These are phyloP conservation scores for Macrobrachium nipponense DNA, from an alignment of 1,140 invertebrate genomes.

Conservation along the genomic window DNA sequence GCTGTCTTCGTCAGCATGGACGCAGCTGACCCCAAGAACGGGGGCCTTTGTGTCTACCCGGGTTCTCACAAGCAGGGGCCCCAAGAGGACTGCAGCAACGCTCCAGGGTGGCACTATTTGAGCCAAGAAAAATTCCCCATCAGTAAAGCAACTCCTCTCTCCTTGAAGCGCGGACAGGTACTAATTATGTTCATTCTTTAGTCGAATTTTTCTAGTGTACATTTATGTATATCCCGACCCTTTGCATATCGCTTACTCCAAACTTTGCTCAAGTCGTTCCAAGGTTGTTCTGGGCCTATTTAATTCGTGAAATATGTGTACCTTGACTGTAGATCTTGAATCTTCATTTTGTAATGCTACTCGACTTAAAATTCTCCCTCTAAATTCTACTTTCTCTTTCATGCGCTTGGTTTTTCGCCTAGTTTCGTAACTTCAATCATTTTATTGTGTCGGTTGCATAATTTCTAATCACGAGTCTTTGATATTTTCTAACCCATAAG, in stretches of 20 bases:
- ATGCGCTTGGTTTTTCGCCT: not conserved
- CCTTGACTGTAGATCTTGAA: too few relatives aligned
- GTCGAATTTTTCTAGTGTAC: too few relatives aligned
- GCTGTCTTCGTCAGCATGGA: slow-evolving; percentile 76
- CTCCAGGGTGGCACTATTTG: slow-evolving; percentile 62
- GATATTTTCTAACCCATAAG: too few relatives aligned
- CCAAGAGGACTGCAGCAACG: slow-evolving; percentile 69
- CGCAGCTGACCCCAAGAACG: slow-evolving; percentile 74
- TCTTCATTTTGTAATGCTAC: not conserved
- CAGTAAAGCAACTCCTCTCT: slow-evolving; percentile 72
- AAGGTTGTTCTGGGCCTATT: too few relatives aligned
- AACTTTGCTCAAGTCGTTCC: too few relatives aligned
- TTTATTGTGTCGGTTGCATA: not conserved
- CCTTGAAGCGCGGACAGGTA: slow-evolving; percentile 67
- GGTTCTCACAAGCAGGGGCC: slow-evolving; percentile 76
- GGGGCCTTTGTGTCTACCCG: slow-evolving; percentile 75
- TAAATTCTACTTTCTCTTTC: not conserved
- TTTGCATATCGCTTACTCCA: too few relatives aligned
- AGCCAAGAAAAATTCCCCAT: slow-evolving; percentile 72
- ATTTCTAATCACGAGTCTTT: too few relatives aligned
- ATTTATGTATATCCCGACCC: too few relatives aligned
- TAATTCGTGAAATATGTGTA: too few relatives aligned
- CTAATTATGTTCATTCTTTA: not conserved
- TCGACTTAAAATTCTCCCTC: not conserved
- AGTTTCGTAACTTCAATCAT: not conserved